Conservation (phyloP, 1,140 invertebrate genomes). For the Samia ricini region DNA sequence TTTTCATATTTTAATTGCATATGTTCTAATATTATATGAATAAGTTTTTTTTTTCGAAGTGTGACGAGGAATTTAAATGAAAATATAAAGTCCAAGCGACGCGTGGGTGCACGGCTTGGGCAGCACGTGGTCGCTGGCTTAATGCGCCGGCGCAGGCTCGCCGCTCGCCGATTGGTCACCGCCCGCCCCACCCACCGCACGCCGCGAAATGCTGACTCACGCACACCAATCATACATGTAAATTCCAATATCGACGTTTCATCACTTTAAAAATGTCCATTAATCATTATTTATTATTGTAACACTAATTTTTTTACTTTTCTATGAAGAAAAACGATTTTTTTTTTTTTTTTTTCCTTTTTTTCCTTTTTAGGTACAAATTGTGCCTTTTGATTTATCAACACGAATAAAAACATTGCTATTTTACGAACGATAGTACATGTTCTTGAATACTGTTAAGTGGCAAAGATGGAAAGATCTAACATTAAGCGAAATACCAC, state of each 20-base stretch:
- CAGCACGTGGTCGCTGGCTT: constrained; percentile 39
- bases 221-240: constrained; percentile 12
- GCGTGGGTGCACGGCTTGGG: constrained; percentile 18
- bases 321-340: background rate
- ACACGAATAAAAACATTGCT: too few species aligned
- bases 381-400: too few species aligned
- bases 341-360: too few species aligned
- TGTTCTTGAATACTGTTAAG: too few species aligned
- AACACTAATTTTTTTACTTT: too few species aligned
- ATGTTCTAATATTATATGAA: too few species aligned
- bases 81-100: background rate
- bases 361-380: too few species aligned
- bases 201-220: constrained; percentile 34
- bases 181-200: constrained; percentile 55
- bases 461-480: too few species aligned
- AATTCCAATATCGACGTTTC: background rate
- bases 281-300: background rate
- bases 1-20: too few species aligned
- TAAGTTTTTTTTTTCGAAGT: background rate
- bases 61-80: background rate
- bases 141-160: constrained; percentile 27
- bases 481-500: too few species aligned
- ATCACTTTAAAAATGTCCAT: background rate
- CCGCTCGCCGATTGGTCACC: constrained; percentile 47
- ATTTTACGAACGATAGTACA: too few species aligned